These are phyloP conservation scores for Pseudomyrmex dendroicus DNA, from an alignment of 1,140 invertebrate genomes.

Conservation along the genomic window DNA sequence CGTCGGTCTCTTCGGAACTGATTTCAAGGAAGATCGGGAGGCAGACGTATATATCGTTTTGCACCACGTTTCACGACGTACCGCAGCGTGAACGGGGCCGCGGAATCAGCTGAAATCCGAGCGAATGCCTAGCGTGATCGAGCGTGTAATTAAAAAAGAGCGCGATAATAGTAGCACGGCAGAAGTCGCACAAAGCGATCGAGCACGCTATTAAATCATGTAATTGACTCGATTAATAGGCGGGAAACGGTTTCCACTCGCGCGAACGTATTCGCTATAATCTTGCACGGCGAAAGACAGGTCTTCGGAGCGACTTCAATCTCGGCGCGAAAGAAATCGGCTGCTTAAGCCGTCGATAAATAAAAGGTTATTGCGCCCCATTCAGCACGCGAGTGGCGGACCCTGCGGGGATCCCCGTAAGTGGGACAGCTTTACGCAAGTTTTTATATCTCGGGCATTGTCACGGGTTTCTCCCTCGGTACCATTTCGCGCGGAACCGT, in stretches of 20 bases:
- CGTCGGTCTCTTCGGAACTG: not conserved
- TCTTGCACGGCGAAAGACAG: constrained; percentile 22
- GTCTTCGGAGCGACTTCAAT: constrained; percentile 57
- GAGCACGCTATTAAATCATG: constrained; percentile 30
- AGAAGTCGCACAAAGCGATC: constrained; percentile 36
- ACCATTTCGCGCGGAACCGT: constrained; percentile 30
- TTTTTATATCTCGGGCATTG: constrained; percentile 79
- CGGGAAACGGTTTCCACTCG: constrained; percentile 29
- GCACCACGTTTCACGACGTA: not conserved
- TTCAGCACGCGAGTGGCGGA: constrained; percentile 57
- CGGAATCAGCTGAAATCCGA: not conserved
- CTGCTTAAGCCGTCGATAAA: constrained; percentile 78
- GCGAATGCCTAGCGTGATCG: constrained; percentile 27
- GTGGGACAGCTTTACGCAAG: constrained; percentile 81
- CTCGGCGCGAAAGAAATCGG: constrained; percentile 67
- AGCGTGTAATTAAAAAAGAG: constrained; percentile 52
- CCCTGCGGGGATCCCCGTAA: constrained; percentile 60
- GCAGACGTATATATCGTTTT: not conserved
- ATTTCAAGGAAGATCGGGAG: not conserved
- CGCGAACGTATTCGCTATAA: not conserved
- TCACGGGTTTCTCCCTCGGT: constrained; percentile 62
- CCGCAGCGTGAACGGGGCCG: not conserved
- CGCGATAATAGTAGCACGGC: constrained; percentile 21
- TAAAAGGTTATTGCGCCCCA: constrained; percentile 77
- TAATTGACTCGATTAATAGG: constrained; percentile 35